Conservation (phyloP, 2,113 vertebrate species). For the Phaethornis superciliosus region DNA sequence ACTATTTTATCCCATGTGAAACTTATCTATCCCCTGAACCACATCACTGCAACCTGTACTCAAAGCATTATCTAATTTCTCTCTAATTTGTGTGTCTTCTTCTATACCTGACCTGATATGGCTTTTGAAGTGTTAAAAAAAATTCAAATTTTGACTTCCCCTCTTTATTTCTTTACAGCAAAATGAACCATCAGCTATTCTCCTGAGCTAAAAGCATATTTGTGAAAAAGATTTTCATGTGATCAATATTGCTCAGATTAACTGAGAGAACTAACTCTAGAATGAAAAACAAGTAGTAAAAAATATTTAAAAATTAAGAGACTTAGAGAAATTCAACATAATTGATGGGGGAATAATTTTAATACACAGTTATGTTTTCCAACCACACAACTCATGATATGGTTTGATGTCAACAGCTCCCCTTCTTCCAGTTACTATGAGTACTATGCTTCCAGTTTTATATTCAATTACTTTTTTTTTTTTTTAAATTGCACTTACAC, state of each 20-base stretch:
- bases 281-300: not conserved
- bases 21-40: not conserved
- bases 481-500: not conserved
- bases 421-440: not conserved
- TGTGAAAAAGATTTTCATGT: not conserved
- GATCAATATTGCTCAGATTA: not conserved
- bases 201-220: not conserved
- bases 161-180: not conserved
- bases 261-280: not conserved
- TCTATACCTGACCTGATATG: not conserved
- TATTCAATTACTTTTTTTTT: not conserved
- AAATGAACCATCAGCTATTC: not conserved
- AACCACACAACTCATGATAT: not conserved
- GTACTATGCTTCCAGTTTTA: not conserved
- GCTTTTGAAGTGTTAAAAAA: not conserved
- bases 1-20: too few species aligned
- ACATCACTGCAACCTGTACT: not conserved
- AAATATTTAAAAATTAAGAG: not conserved
- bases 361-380: not conserved
- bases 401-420: not conserved
- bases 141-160: not conserved
- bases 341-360: not conserved
- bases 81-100: not conserved
- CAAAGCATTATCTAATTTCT: not conserved
- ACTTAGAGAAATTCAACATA: not conserved